These are phyloP conservation scores for Temnothorax nylanderi DNA, from an alignment of 1,140 invertebrate species.

Conservation along the genomic window DNA sequence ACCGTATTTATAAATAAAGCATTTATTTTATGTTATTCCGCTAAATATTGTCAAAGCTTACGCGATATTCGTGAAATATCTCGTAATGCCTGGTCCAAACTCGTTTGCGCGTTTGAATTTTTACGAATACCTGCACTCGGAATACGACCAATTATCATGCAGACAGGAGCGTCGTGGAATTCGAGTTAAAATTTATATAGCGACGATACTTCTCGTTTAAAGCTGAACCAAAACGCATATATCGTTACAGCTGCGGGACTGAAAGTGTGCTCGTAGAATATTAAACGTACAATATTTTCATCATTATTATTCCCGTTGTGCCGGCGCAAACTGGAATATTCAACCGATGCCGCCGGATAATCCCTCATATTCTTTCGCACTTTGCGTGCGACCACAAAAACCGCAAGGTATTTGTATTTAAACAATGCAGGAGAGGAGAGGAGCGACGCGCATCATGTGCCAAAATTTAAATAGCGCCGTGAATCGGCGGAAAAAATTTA, in stretches of 20 bases:
- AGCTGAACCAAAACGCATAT: slow-evolving; percentile 45
- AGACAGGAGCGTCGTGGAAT: slow-evolving; percentile 40
- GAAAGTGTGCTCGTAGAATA: slow-evolving; percentile 53
- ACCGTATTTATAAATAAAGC: slow-evolving; percentile 7
- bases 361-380: slow-evolving; percentile 55
- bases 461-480: slow-evolving; percentile 34
- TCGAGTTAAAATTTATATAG: slow-evolving; percentile 55
- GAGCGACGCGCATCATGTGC: not conserved
- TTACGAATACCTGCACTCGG: not conserved
- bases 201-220: slow-evolving; percentile 51
- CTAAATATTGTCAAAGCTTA: slow-evolving; percentile 7
- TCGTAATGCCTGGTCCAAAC: slow-evolving; percentile 13
- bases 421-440: not conserved
- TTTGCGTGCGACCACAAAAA: slow-evolving; percentile 42
- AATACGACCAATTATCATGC: slow-evolving; percentile 51
- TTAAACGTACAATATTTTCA: slow-evolving; percentile 58
- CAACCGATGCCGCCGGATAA: slow-evolving; percentile 43
- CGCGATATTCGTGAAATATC: slow-evolving; percentile 39
- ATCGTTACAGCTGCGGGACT: slow-evolving; percentile 36
- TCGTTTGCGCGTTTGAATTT: slow-evolving; percentile 39
- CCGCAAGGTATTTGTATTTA: slow-evolving; percentile 51
- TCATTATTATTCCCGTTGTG: slow-evolving; percentile 57
- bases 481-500: not conserved
- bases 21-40: slow-evolving; percentile 30
- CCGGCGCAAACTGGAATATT: slow-evolving; percentile 23